phyloP scores from a whole-genome alignment of 2,113 vertebrate genomes.

The Gadus chalcogrammus region DNA sequence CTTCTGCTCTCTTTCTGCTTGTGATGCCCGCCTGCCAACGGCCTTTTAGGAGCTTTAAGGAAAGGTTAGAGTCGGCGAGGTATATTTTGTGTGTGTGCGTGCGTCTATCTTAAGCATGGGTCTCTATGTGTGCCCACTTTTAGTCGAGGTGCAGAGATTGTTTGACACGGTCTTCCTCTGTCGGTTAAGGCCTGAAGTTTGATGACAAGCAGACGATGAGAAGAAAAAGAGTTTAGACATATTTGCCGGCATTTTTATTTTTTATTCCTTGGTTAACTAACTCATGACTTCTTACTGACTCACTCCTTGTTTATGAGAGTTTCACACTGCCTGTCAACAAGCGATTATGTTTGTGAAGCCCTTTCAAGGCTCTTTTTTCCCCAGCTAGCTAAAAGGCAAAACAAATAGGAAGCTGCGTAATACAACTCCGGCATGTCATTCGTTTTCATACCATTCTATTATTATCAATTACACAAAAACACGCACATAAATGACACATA shows the following conservation, averaged over 20 bases:
- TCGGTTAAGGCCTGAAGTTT: slow-evolving; percentile 1
- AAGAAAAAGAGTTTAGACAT: not conserved
- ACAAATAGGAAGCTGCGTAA: no score
- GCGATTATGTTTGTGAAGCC: no score
- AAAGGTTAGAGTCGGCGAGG: slow-evolving; percentile 13
- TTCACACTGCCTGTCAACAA: no score
- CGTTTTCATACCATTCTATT: not conserved
- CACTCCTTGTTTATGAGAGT: no score
- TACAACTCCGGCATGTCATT: no score
- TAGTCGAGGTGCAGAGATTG: not conserved
- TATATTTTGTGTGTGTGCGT: not conserved
- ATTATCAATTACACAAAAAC: no score
- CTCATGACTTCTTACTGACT: no score
- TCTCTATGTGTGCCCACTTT: not conserved
- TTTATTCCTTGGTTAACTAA: not conserved
- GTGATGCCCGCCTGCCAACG: slow-evolving; percentile 11
- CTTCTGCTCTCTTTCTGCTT: not conserved
- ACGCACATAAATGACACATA: no score
- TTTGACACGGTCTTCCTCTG: not conserved
- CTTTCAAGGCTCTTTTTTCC: no score
- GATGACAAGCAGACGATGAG: not conserved
- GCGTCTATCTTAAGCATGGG: not conserved
- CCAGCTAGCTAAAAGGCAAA: no score
- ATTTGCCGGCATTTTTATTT: not conserved
- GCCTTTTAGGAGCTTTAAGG: slow-evolving; percentile 12